Base-by-base conservation (phyloP, 2,797 vertebrate genomes). In the Rhinogobio ventralis region DNA sequence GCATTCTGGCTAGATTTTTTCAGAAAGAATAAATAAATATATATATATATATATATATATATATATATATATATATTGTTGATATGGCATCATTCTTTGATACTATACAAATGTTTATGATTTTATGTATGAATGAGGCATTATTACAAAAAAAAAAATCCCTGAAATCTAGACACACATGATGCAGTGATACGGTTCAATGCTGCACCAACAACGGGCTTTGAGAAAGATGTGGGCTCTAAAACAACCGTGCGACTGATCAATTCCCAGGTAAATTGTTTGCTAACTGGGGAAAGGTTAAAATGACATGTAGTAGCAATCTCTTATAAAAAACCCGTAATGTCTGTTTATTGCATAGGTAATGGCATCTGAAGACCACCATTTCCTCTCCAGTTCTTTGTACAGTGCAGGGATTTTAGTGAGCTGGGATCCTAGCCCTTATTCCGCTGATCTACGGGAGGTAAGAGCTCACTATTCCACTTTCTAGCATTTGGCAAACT, bases 361-460 rank as follows among this genome's bases (percentile, higher is more conserved):
- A 87, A 96, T 96, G 95, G 93, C 94, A 1, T 93, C 95, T 6
- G 94, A 95, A 9, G 93, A 95, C 46, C 92, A 95, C 45, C 94
- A 93, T 23, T 96, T 96, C 91, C 93, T 95, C 84, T 95, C 95
- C 86, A 95, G 93, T 49, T 95, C 95, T 51, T 89, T 96, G 88
- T 96, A 96, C 90, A 95, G 95, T 88, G 92, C 92, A 8, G 95
- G 95, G 11, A 90, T 89, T 25, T 92, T 96, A 91, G 94, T 96
- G 86, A 95, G 94, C 73, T 96, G 95, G 95, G 95, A 96, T 89
- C 95, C 95, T 17, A 91, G 95, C 72, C 95, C 95, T 49, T 95
- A 94, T 86, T 95, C 95, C 1, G 92, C 95, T 30, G 88, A 96
- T 90, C 92, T 96, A 68, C 88, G 72, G 25, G 92, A 96, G 95